Conservation (phyloP, 1,140 invertebrate species). For the Ceratina japonica region DNA sequence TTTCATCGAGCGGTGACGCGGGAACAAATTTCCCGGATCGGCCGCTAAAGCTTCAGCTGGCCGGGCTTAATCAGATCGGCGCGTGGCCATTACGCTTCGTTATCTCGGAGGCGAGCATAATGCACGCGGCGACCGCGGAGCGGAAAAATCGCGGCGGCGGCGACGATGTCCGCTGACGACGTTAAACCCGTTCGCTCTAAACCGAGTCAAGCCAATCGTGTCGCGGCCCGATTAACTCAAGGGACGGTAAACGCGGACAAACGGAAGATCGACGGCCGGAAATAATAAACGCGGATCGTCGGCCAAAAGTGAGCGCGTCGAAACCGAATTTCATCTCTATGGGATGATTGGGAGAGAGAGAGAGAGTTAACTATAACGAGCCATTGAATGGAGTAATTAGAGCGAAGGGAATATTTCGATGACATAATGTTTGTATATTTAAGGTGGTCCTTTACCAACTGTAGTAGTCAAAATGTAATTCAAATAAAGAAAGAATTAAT, state of each 20-base stretch:
- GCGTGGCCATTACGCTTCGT: slow-evolving; percentile 29
- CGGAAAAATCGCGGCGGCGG: slow-evolving; percentile 28
- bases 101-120: slow-evolving; percentile 7
- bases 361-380: too few relatives aligned
- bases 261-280: background rate
- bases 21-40: slow-evolving; percentile 17
- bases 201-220: slow-evolving; percentile 19
- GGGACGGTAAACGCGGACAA: background rate
- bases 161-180: background rate
- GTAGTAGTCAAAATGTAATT: too few relatives aligned
- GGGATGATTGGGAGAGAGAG: too few relatives aligned
- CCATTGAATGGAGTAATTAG: too few relatives aligned
- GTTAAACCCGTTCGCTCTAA: slow-evolving; percentile 19
- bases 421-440: too few relatives aligned
- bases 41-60: background rate
- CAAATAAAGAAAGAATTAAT: too few relatives aligned
- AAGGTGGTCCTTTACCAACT: too few relatives aligned
- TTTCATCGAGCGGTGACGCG: background rate
- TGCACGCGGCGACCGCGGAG: background rate
- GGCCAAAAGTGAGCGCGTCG: slow-evolving; percentile 5
- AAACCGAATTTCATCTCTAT: background rate
- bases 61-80: slow-evolving; percentile 25
- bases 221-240: background rate
- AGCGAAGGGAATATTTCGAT: too few relatives aligned
- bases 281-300: background rate